Base-by-base conservation (phyloP, 2,797 vertebrate species). In the Gambusia yucatana region DNA sequence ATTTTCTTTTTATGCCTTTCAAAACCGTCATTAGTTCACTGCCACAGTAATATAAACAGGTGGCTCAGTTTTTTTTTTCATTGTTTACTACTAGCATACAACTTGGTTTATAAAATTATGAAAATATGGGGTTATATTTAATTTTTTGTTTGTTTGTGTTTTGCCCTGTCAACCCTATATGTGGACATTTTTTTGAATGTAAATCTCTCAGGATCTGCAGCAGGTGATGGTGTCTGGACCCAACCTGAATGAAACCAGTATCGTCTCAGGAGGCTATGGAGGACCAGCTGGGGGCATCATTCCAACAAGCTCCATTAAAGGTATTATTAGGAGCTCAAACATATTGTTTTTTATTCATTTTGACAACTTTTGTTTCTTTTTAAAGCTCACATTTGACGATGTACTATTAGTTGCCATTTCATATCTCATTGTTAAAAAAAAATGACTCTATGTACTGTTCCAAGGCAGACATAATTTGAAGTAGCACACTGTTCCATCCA, bases 141-240 rank as follows among this genome's bases (percentile, higher is more conserved):
- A 0, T 47, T 47, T 47, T 47, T 22, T 22, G 2, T 50, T 50
- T 25, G 22, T 25, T 39, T 71, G 30, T 72, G 65, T 72, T 9
- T 47, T 63, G 28, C 11, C 7, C n/a, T 65, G 33, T 44, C 30
- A 78, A 76, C 4, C 14, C 17, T 75, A 20, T 61, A 39, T 25
- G 47, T 75, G 55, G 10, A 3, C 4, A 57, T 2, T 74, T 16
- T 78, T 69, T 67, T 82, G 20, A 33, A 30, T 48, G 44, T n/a
- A 3, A 69, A 72, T 78, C 46, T 65, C 75, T 33, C 87, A 99
- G 98, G 98, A 99, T 91, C 93, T 99, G 82, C 98, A 98, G 95
- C 98, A 99, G 91, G 97, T 99, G 90, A 99, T 99, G 98, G 98
- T 98, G 67, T 99, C 98, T 0, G 98, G 98, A 83, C 98, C 98